Evolutionary conservation across 2,888 invertebrate species (phyloP).

Genomic region (Platycheirus albimanus): DNA sequence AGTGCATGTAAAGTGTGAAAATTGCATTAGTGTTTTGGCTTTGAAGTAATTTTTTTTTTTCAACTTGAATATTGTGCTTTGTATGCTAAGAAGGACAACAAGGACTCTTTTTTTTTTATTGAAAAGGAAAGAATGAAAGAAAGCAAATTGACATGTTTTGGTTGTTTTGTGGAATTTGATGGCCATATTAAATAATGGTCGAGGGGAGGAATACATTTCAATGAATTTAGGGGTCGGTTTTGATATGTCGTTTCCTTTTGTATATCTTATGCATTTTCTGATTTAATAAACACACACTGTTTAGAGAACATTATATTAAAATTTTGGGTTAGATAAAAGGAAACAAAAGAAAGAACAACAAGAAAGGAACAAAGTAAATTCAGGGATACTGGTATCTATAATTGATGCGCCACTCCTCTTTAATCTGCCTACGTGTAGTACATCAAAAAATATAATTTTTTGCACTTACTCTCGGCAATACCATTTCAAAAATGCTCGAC

Average conservation of each 20-base stretch:
- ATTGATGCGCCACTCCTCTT: no score
- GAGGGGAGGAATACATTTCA: neutral
- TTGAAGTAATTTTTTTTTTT: conserved; percentile 50
- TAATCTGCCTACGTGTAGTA: no score
- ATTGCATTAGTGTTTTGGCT: conserved; percentile 68
- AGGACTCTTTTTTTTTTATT: neutral
- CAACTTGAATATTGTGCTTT: conserved; percentile 4
- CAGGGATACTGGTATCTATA: no score
- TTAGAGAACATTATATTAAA: neutral
- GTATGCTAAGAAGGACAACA: conserved; percentile 11
- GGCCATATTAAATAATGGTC: neutral
- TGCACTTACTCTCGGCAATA: no score
- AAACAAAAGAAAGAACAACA: no score
- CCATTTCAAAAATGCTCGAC: no score
- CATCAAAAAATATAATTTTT: no score
- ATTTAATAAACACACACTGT: no score
- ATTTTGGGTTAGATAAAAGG: no score
- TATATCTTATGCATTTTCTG: no score
- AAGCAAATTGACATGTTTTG: neutral
- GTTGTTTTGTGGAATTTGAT: neutral
- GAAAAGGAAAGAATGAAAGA: neutral
- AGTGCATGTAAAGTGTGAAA: conserved; percentile 72
- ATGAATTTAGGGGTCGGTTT: neutral
- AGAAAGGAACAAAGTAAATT: no score
- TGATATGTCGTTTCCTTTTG: no score